Evolutionary conservation across 2,888 invertebrate genomes (phyloP).

Genomic region (Notocelia uddmanniana): DNA sequence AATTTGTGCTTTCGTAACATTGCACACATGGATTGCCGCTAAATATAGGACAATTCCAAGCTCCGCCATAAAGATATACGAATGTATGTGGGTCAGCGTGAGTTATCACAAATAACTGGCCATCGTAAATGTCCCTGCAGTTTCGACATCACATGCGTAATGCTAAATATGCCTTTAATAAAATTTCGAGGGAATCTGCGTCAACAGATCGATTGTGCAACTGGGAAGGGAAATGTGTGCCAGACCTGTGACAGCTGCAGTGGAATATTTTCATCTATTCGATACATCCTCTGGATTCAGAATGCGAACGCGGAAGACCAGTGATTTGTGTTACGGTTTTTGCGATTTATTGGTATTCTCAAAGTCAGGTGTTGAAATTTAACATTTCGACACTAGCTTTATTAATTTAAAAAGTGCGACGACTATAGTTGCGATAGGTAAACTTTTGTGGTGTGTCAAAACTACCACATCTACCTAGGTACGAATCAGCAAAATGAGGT

Average conservation of each 20-base stretch:
- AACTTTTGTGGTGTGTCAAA: no score
- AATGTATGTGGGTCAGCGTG: conserved; percentile 75
- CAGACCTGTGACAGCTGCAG: conserved; percentile 43
- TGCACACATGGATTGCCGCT: conserved; percentile 65
- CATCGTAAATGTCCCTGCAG: conserved; percentile 71
- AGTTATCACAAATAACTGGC: conserved; percentile 67
- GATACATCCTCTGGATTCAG: conserved; percentile 38
- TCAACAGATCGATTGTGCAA: conserved; percentile 53
- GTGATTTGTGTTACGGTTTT: conserved; percentile 38
- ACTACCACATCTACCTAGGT: no score
- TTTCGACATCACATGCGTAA: conserved; percentile 57
- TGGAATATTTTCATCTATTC: conserved; percentile 37
- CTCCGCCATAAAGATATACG: conserved; percentile 66
- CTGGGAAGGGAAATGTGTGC: conserved; percentile 44
- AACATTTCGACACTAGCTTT: neutral
- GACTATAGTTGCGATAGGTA: no score
- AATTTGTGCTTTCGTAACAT: conserved; percentile 67
- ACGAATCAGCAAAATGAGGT: no score
- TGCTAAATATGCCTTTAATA: conserved; percentile 50
- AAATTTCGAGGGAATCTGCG: conserved; percentile 55
- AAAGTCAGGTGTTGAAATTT: conserved; percentile 20
- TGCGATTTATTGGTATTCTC: conserved; percentile 23
- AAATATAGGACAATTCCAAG: conserved; percentile 77
- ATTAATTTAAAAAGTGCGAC: neutral
- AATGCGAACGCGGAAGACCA: conserved; percentile 41